Evolutionary conservation across 2,888 invertebrate species (phyloP).

Genomic region (Ormyrus nitidulus): DNA sequence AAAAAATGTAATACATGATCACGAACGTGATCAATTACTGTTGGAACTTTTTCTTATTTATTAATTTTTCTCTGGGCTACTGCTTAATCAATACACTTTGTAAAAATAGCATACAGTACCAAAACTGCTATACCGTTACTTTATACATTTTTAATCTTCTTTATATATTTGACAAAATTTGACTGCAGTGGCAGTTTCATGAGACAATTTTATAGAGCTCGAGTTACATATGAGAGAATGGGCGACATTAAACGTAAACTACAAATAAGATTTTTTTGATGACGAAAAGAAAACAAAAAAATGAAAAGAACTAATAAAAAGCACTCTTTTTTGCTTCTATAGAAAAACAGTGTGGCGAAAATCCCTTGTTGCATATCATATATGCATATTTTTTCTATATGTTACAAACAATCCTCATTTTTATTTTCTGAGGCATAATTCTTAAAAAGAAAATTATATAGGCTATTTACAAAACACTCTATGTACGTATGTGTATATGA

Average conservation of each 20-base stretch:
- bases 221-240: background rate
- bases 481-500: slow-evolving; percentile 43
- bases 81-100: slow-evolving; percentile 72
- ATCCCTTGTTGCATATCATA: slow-evolving; percentile 13
- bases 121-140: slow-evolving; percentile 67
- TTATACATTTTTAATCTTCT: slow-evolving; percentile 58
- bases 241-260: slow-evolving; percentile 14
- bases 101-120: slow-evolving; percentile 74
- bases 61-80: slow-evolving; percentile 68
- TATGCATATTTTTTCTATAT: slow-evolving; percentile 10
- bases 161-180: slow-evolving; percentile 51
- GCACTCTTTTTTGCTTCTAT: background rate
- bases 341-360: slow-evolving; percentile 6
- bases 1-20: slow-evolving; percentile 45
- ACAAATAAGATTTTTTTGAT: slow-evolving; percentile 11
- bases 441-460: slow-evolving; percentile 57
- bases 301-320: background rate
- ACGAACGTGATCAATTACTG: slow-evolving; percentile 31
- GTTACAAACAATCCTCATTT: slow-evolving; percentile 28
- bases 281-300: slow-evolving; percentile 18
- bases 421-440: slow-evolving; percentile 15
- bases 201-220: slow-evolving; percentile 33
- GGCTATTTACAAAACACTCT: slow-evolving; percentile 57
- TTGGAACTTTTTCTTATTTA: slow-evolving; percentile 59
- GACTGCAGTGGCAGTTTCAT: slow-evolving; percentile 57